phyloP scores from a whole-genome alignment of 2,113 vertebrate genomes.

The Puntigrus tetrazona region DNA sequence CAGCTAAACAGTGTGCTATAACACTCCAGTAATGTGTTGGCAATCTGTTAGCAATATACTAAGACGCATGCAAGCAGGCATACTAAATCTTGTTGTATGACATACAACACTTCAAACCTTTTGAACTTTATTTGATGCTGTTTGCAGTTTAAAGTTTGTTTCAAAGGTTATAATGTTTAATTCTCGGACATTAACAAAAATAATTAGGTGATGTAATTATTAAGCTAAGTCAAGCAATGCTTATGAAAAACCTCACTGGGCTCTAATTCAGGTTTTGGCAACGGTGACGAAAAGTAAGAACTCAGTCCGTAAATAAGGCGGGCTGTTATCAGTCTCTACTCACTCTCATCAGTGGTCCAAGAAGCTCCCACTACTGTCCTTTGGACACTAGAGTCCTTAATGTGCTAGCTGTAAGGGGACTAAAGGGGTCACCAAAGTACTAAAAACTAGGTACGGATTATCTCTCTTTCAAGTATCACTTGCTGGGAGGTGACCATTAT shows the following conservation, averaged over 20 bases:
- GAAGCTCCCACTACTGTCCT: slow-evolving; percentile 43
- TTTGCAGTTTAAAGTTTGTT: too few species aligned
- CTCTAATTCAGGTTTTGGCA: slow-evolving; percentile 66
- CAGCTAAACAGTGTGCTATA: background rate
- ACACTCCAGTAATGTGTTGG: background rate
- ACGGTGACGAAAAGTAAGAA: slow-evolving; percentile 62
- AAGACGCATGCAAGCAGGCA: background rate
- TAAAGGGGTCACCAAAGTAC: slow-evolving; percentile 43
- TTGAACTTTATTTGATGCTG: too few species aligned
- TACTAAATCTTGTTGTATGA: background rate
- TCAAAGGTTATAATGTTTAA: background rate
- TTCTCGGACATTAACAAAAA: background rate
- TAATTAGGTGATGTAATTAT: background rate
- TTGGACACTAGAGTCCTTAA: slow-evolving; percentile 54
- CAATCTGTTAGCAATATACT: too few species aligned
- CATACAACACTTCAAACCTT: too few species aligned
- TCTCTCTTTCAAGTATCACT: slow-evolving; percentile 38
- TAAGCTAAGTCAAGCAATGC: background rate
- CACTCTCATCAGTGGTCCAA: slow-evolving; percentile 48
- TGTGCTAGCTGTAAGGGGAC: slow-evolving; percentile 37
- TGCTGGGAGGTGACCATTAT: slow-evolving; percentile 48
- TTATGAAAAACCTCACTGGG: slow-evolving; percentile 16
- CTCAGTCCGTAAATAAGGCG: slow-evolving; percentile 56
- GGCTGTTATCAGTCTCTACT: slow-evolving; percentile 42
- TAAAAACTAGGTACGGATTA: slow-evolving; percentile 23